Evolutionary conservation across 2,113 vertebrate species (phyloP), one percentile per base, ranked within the genome.

Genomic region (Tragulus kanchil): DNA sequence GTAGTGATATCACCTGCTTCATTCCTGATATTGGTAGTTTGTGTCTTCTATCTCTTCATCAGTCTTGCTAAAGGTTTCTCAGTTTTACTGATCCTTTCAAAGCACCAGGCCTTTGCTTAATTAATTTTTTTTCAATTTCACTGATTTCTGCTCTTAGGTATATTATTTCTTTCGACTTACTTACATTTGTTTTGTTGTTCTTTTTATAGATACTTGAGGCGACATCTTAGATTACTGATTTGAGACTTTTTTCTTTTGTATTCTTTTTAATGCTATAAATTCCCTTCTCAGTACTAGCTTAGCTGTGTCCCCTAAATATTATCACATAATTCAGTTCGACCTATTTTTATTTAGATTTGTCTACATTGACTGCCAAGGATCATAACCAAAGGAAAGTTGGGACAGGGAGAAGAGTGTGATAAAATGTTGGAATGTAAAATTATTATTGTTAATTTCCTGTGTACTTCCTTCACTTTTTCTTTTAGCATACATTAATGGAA

Each of bases 151-250:
- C 21, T 85, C 7, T 45, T 85, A 71, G 59, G 14, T 94, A 42
- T 75, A 82, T 58, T 58, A 54, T 89, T 56, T 64, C 25, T 19
- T 93, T 82, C 48, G 77, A 59, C 7, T 45, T 56, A 12, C 73
- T 77, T 84, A 4, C 21, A 48, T 87, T 77, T 71, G 25, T 17
- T 79, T 79, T 78, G 42, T 69, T 84, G 25, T 71, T 64, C 45
- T 79, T 94, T 82, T 36, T 84, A 5, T 69, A 75, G 15, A 69
- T 62, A 78, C 52, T 83, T 56, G 26, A 75, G 28, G 26, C 69
- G 16, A 89, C 25, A 93, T 16, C n/a, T 64, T 86, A 61, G 25
- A 65, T 90, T 26, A 86, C 21, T 67, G 12, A 96, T 95, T 78
- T 82, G 16, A 48, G 23, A n/a, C 42, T 65, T 89, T 73, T 89